phyloP scores from a whole-genome alignment of 2,797 vertebrate genomes.

The Bovichtus variegatus region DNA sequence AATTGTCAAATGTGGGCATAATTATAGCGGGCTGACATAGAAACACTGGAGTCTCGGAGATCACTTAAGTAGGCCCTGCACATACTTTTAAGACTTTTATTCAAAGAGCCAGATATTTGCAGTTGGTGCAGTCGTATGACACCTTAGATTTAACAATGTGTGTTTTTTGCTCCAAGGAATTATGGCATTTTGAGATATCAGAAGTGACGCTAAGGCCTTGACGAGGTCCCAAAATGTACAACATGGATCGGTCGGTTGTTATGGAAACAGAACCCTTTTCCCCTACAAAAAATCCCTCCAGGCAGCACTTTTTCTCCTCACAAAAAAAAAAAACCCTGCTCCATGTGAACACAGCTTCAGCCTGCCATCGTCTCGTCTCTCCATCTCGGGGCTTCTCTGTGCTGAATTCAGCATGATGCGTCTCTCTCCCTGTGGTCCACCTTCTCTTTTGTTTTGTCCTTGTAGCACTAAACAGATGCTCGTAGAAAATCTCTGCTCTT shows the following conservation, averaged over 20 bases:
- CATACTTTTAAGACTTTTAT: not conserved
- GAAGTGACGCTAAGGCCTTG: slow-evolving; percentile 9
- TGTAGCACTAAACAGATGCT: slow-evolving; percentile 37
- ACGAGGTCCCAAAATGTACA: slow-evolving; percentile 31
- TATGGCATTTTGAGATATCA: slow-evolving; percentile 14
- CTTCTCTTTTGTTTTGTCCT: not conserved
- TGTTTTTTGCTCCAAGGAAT: not conserved
- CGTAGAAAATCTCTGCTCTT: slow-evolving; percentile 4
- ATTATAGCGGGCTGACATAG: no score
- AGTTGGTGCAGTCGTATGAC: not conserved
- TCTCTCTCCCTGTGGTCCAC: slow-evolving; percentile 20
- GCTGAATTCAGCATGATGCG: slow-evolving; percentile 14
- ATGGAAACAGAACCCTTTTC: slow-evolving; percentile 63
- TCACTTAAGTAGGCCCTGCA: no score
- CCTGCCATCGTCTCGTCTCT: slow-evolving; percentile 2
- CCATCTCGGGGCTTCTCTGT: not conserved
- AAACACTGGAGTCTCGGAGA: no score
- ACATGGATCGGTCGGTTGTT: slow-evolving; percentile 45
- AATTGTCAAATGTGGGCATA: no score
- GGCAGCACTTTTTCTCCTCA: slow-evolving; percentile 20
- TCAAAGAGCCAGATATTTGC: not conserved
- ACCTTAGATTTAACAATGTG: not conserved
- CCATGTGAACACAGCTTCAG: slow-evolving; percentile 16
- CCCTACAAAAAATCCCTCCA: slow-evolving; percentile 35
- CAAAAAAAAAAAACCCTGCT: not conserved